Conservation (phyloP, 2,888 invertebrate genomes). For the Lasioglossum zephyrum region DNA sequence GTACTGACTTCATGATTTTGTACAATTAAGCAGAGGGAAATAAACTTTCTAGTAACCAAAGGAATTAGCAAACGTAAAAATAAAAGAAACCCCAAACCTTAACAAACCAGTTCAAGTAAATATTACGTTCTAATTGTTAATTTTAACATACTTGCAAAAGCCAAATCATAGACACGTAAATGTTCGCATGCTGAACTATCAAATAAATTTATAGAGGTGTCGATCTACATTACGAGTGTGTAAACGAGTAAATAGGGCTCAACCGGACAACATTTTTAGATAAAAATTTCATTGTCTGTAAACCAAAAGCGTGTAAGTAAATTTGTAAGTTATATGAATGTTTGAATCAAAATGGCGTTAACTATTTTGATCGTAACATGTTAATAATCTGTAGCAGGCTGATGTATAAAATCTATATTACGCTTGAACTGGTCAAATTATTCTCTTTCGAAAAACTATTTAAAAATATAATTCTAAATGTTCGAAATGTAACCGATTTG, state of each 20-base stretch:
- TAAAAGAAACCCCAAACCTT: conserved; percentile 57
- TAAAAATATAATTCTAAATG: conserved; percentile 17
- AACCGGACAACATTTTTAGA: conserved; percentile 7
- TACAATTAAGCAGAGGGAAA: conserved; percentile 55
- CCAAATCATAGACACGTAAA: conserved; percentile 21
- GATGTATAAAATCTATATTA: conserved; percentile 50
- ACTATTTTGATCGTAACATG: conserved; percentile 20
- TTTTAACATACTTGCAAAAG: conserved; percentile 53
- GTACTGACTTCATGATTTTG: neutral
- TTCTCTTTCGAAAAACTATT: conserved; percentile 44
- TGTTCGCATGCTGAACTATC: conserved; percentile 42
- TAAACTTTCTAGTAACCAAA: conserved; percentile 68
- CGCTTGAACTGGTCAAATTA: conserved; percentile 73
- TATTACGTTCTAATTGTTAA: conserved; percentile 43
- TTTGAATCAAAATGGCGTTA: conserved; percentile 4
- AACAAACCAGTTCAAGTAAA: conserved; percentile 72
- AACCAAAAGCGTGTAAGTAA: conserved; percentile 12
- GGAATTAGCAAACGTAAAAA: conserved; percentile 62
- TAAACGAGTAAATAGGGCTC: conserved; percentile 23
- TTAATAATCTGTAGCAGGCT: conserved; percentile 50
- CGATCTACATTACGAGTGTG: conserved; percentile 12
- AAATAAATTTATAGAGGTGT: conserved; percentile 26
- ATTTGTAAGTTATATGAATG: conserved; percentile 10
- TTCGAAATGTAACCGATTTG: conserved; percentile 40
- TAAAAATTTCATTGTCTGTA: conserved; percentile 20